Base-by-base conservation (phyloP, 2,797 vertebrate species). In the Hoplostethus mediterraneus region DNA sequence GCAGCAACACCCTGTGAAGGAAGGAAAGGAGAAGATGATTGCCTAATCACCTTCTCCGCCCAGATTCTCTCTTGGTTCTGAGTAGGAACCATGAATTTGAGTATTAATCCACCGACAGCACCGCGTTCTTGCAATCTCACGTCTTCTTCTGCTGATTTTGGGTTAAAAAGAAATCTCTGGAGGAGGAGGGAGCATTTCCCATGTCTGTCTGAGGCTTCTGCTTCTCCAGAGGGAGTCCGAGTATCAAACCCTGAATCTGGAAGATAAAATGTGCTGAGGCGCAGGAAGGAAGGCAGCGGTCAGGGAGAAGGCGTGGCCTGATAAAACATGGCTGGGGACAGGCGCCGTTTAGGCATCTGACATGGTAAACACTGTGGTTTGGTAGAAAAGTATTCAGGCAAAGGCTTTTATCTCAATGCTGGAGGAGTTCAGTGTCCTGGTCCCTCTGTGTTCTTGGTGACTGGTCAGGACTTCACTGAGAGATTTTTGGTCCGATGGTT, bases 251-350 rank as follows among this genome's bases (percentile, higher is more conserved):
- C 69, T 1, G 25, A 51, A 84, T 89, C 69, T 72, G 56, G 31
- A 21, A 49, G 73, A 77, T 48, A 45, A 69, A 54, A 44, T 0
- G 5, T 59, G 53, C 16, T 51, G 42, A 38, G 62, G 51, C 2
- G 4, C 59, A 85, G 88, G 88, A 90, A 90, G 83, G 87, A 89
- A 89, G 82, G 69, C 12, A 8, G 56, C 77, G 60, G 61, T 80
- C 51, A 79, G 51, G 33, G 57, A 75, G 68, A 33, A 72, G 71
- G 79, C 84, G 80, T 69, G 71, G 38, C n/a, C 57, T 47, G 84
- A 84, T 85, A 83, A 67, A 69, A 38, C 30, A 71, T n/a, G 55
- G 58, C 47, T 6, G 42, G 25, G 38, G 30, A 6, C 17, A 14
- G 31, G 55, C 52, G 21, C 1, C 13, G 2, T 36, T 67, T 21